These are phyloP conservation scores for Emydoidea blandingii DNA, from an alignment of 2,797 vertebrate genomes.

Conservation along the genomic window DNA sequence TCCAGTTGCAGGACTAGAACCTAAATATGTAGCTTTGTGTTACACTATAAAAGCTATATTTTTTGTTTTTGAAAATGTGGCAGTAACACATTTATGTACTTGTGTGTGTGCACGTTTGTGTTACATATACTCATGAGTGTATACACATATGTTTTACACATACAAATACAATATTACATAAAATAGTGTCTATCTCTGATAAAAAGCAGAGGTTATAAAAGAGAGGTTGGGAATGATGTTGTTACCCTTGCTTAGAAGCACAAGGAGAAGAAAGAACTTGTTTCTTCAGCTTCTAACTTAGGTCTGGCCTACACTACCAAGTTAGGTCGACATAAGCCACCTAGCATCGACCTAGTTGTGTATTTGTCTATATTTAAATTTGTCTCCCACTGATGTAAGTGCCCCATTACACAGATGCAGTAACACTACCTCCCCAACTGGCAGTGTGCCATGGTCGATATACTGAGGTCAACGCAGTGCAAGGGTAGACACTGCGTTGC, in stretches of 20 bases:
- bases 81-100: background rate
- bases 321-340: background rate
- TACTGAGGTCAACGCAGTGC: background rate
- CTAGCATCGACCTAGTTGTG: background rate
- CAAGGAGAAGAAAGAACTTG: background rate
- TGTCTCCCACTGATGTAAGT: background rate
- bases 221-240: background rate
- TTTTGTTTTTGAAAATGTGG: background rate
- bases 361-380: background rate
- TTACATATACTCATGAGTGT: background rate
- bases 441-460: background rate
- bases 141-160: background rate
- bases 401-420: background rate
- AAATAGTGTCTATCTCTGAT: background rate
- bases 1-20: background rate
- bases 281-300: background rate
- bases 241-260: background rate
- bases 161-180: background rate
- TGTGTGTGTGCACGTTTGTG: background rate
- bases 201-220: background rate
- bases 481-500: background rate
- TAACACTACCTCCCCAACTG: background rate
- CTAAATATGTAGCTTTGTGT: background rate
- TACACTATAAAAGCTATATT: fast-evolving
- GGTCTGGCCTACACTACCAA: background rate